A percentile compares a stretch with the other conserved stretches of the same genome.
Evolutionary conservation across 2,113 vertebrate genomes (phyloP).

Genomic region (Hemiscyllium ocellatum): DNA sequence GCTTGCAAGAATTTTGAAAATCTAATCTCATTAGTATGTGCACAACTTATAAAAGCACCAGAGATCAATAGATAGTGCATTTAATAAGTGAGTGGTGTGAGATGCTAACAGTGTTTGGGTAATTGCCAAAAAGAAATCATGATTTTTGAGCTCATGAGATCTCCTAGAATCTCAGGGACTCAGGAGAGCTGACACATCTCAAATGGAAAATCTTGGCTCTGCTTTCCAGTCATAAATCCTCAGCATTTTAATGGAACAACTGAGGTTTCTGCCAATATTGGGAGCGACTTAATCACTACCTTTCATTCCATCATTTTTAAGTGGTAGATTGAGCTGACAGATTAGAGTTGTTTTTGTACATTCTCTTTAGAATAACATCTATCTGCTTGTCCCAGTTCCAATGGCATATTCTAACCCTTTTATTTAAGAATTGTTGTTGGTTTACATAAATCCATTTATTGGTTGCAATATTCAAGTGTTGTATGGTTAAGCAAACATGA

Average conservation of each 20-base stretch:
- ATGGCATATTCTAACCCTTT: not conserved
- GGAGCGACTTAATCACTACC: not conserved
- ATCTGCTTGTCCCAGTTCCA: not conserved
- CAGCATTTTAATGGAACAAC: not conserved
- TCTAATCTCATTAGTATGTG: too few species aligned
- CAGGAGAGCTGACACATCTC: too few species aligned
- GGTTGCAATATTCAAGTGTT: not conserved
- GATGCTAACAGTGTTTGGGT: too few species aligned
- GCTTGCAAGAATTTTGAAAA: too few species aligned
- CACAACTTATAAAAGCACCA: too few species aligned
- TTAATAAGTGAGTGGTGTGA: too few species aligned
- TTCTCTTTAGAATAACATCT: not conserved
- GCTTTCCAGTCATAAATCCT: too few species aligned
- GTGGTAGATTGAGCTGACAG: not conserved
- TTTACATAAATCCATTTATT: not conserved
- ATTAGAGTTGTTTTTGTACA: not conserved
- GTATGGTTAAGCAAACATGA: not conserved
- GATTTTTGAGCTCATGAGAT: too few species aligned
- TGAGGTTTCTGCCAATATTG: not conserved
- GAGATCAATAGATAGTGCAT: too few species aligned
- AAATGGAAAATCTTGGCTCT: not conserved
- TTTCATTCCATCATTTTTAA: not conserved
- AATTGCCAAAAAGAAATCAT: too few species aligned
- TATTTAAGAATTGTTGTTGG: not conserved
- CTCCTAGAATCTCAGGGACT: too few species aligned